Evolutionary conservation across 2,888 invertebrate genomes (phyloP).

Genomic region (Agrilus mali): DNA sequence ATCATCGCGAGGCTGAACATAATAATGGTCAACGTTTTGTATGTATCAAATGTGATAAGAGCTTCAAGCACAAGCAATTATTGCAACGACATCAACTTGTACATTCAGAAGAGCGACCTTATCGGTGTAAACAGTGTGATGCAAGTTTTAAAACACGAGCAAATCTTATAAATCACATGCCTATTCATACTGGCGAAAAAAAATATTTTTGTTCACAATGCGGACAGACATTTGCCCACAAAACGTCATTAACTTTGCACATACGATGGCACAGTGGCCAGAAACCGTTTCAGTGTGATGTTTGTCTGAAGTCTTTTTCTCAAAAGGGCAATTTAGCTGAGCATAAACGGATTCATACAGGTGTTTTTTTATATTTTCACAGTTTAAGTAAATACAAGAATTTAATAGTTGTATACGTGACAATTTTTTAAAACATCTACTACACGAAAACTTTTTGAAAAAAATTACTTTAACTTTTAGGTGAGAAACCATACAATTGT

Average conservation of each 20-base stretch:
- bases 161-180: conserved; percentile 58
- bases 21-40: conserved; percentile 51
- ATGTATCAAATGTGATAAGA: conserved; percentile 62
- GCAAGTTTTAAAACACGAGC: conserved; percentile 60
- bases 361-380: conserved; percentile 9
- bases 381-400: background rate
- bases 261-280: conserved; percentile 57
- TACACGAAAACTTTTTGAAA: background rate
- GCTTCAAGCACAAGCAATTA: conserved; percentile 62
- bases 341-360: conserved; percentile 63
- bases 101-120: conserved; percentile 57
- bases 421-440: background rate
- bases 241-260: conserved; percentile 65
- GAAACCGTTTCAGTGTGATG: conserved; percentile 53
- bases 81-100: conserved; percentile 67
- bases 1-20: conserved; percentile 61
- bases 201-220: conserved; percentile 59
- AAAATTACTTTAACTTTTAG: conserved; percentile 21
- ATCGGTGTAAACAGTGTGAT: conserved; percentile 44
- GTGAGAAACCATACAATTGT: conserved; percentile 67
- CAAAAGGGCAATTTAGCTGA: conserved; percentile 69
- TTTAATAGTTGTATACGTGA: background rate
- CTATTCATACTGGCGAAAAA: conserved; percentile 59
- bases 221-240: conserved; percentile 61
- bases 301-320: conserved; percentile 61